phyloP scores from a whole-genome alignment of 30 jellyfish, hydroid and myxozoan genomes.

The Catostylus mosaicus region DNA sequence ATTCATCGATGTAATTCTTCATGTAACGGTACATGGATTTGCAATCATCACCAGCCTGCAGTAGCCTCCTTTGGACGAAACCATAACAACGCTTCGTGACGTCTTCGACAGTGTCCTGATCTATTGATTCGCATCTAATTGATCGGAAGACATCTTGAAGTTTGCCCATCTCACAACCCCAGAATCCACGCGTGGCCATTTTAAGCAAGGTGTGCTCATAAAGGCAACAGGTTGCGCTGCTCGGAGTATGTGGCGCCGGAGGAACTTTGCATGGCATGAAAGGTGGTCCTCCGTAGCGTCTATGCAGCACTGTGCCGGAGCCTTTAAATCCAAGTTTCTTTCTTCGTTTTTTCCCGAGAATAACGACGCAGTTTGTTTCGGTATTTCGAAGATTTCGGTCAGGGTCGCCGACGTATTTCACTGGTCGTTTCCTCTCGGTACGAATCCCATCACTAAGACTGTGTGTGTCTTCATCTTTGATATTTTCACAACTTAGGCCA shows the following conservation, averaged over 20 bases:
- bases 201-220: slow-evolving; percentile 88
- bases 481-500: not conserved
- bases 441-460: not conserved
- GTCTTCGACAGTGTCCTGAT: slow-evolving; percentile 83
- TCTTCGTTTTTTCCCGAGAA: slow-evolving; percentile 47
- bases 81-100: slow-evolving; percentile 90
- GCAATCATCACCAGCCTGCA: slow-evolving; percentile 59
- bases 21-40: slow-evolving; percentile 72
- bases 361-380: slow-evolving; percentile 56
- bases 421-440: not conserved
- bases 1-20: slow-evolving; percentile 92
- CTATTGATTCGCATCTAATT: slow-evolving; percentile 83
- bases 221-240: slow-evolving; percentile 84
- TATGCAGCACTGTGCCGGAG: slow-evolving; percentile 18
- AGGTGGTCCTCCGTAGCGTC: slow-evolving; percentile 97
- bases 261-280: slow-evolving; percentile 87
- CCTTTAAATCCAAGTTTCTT: slow-evolving; percentile 12
- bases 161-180: slow-evolving; percentile 97
- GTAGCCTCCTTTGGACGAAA: slow-evolving; percentile 74
- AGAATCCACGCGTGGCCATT: slow-evolving; percentile 99
- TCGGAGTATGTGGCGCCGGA: slow-evolving; percentile 86
- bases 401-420: slow-evolving; percentile 39
- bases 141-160: slow-evolving; percentile 95
- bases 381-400: slow-evolving; percentile 34
- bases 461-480: not conserved